Evolutionary conservation across 2,797 vertebrate species (phyloP).

Genomic region (Todus mexicanus): DNA sequence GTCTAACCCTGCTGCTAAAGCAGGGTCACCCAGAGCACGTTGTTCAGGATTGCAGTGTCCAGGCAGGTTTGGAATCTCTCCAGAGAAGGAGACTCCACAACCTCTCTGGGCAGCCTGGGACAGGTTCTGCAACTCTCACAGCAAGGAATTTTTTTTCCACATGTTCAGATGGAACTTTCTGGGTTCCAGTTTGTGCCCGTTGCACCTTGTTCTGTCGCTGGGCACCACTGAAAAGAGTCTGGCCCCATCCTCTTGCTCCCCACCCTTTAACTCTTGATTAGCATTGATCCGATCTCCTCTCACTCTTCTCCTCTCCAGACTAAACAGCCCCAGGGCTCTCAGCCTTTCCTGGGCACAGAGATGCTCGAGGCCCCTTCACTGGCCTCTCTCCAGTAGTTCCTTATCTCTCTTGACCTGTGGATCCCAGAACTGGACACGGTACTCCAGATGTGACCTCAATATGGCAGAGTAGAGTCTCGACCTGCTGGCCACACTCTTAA

Average conservation of each 20-base stretch:
- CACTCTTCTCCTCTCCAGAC: background rate
- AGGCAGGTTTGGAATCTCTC: no score
- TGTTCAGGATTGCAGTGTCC: no score
- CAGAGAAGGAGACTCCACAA: no score
- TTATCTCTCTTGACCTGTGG: background rate
- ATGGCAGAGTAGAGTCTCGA: no score
- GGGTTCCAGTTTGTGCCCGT: background rate
- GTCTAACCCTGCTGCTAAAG: no score
- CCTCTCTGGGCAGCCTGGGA: no score
- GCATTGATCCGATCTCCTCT: background rate
- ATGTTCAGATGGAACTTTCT: no score
- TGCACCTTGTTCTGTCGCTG: background rate
- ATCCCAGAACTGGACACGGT: background rate
- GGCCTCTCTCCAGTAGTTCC: background rate
- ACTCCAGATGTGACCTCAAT: background rate
- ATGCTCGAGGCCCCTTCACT: background rate
- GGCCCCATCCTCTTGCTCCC: background rate
- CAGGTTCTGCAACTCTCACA: no score
- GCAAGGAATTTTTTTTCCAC: no score
- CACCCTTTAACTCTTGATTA: background rate
- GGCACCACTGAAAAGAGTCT: background rate
- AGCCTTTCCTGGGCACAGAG: background rate
- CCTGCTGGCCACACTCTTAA: no score
- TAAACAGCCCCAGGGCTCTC: background rate
- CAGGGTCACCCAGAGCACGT: no score